Evolutionary conservation across 2,797 vertebrate genomes (phyloP), one percentile per base, ranked within the genome.

Genomic region (Poeciliopsis paucimaculata): DNA sequence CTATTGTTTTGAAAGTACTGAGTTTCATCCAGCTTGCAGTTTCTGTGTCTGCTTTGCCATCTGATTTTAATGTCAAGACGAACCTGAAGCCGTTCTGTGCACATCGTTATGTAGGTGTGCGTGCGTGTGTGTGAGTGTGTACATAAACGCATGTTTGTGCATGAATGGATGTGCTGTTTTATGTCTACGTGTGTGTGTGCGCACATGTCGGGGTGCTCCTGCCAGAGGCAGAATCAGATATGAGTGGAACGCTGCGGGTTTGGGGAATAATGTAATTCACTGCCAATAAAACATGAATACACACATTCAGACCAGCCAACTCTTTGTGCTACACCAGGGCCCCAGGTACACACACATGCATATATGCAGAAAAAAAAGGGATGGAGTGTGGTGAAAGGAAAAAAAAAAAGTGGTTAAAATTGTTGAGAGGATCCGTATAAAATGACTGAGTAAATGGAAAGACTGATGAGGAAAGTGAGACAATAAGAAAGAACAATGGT

Each of bases 281-380:
- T 95, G 93, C 92, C 90, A 94, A 94, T 93, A 92, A 95, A 92
- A 93, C 92, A 93, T 94, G 91, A 96, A 95, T 95, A 92, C 93
- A 93, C 91, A 95, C 91, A 91, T 93, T 93, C 84, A 94, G 87
- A 84, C 28, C 76, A 89, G 92, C 86, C 89, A 92, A 88, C 20
- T 80, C 77, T 89, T 79, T 78, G 77, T 90, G 81, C 76, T 79
- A 26, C 86, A 83, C 75, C 72, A 74, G 84, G 75, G 84, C 90
- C 82, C 82, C 75, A 85, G 88, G 91, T 91, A 87, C 28, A 78
- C 66, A 77, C 31, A 75, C 41, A 23, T 71, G 62, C 39, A 39
- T 71, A 39, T 51, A 46, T 60, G 72, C 53, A 80, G 51, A 83
- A 76, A 78, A 45, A 12, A 66, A 53, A 72, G 34, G 28, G 60